These are phyloP conservation scores for Lasioglossum lativentre DNA, from an alignment of 2,888 invertebrate genomes.

Conservation along the genomic window DNA sequence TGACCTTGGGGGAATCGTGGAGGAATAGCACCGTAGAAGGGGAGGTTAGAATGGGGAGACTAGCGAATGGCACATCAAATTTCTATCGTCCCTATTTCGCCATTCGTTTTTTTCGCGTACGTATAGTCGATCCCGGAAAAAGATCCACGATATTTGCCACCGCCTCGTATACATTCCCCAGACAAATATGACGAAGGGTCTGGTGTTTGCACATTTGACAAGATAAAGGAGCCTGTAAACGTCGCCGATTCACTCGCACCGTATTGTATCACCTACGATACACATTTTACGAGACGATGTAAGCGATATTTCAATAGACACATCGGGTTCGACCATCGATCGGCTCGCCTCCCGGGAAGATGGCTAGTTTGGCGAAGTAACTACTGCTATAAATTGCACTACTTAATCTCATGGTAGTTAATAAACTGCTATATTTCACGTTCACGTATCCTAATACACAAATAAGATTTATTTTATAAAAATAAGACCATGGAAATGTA, in stretches of 20 bases:
- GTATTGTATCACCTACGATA: slow-evolving; percentile 55
- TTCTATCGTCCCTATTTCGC: not conserved
- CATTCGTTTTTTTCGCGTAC: not conserved
- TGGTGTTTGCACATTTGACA: slow-evolving; percentile 61
- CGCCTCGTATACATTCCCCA: slow-evolving; percentile 11
- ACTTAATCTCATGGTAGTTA: slow-evolving; percentile 2
- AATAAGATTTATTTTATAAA: not conserved
- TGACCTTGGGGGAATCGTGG: too few relatives aligned
- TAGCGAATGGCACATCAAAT: not conserved
- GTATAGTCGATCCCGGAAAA: not conserved
- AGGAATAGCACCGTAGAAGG: too few relatives aligned
- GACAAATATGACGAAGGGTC: slow-evolving; percentile 56
- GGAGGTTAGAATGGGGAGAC: too few relatives aligned
- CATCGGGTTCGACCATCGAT: not conserved
- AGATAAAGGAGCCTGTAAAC: slow-evolving; percentile 59
- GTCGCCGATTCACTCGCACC: slow-evolving; percentile 66
- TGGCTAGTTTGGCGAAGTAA: not conserved
- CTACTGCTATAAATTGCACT: not conserved
- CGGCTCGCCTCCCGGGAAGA: not conserved
- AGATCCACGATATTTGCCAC: slow-evolving; percentile 4
- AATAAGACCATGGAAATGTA: not conserved
- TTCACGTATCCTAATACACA: not conserved
- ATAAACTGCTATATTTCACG: not conserved
- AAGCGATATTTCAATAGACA: slow-evolving; percentile 41
- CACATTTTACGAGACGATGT: slow-evolving; percentile 46